Evolutionary conservation across 2,888 invertebrate species (phyloP), one percentile per base, ranked within the genome.

Genomic region (Furcula furcula): DNA sequence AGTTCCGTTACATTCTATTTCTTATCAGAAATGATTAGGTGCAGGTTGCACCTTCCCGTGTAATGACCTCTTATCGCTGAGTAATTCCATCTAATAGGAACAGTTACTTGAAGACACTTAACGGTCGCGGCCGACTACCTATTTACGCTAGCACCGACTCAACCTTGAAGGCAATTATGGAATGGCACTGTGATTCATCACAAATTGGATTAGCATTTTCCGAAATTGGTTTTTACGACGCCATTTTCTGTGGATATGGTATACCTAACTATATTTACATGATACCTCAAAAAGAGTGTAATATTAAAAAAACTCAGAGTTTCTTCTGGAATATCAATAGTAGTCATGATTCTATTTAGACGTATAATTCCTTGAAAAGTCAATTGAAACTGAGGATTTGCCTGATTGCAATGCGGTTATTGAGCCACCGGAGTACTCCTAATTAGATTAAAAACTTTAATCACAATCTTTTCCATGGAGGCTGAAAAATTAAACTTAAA

Each of bases 11-110:
- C 23, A 34, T 32, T 26, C 10, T 16, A n/a, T 32, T 12, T 27
- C 10, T 44, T 41, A 42, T 57, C 41, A 16, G n/a, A 41, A n/a
- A 7, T 42, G 51, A n/a, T n/a, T n/a, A 49, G 51, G 37, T 51
- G 38, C 42, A 41, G 23, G 36, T 23, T 56, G 51, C 55, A 51
- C 55, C 48, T 58, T 41, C 36, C 42, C 51, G 53, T 56, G 36
- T 66, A 66, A 72, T 46, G 62, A 69, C 63, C 63, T 54, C 43
- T 66, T 71, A 68, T 69, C 66, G 51, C 4, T n/a, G 9, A 3
- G 21, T 50, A 44, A 51, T 55, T 46, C 42, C 46, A 39, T 40
- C 37, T 35, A 54, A 40, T 32, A 41, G 51, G 40, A 40, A 59
- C 57, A 52, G 65, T 60, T 58, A 60, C 31, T 55, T 56, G 44